These are phyloP conservation scores for Diarsia mendica DNA, from an alignment of 2,888 invertebrate species.

Conservation along the genomic window DNA sequence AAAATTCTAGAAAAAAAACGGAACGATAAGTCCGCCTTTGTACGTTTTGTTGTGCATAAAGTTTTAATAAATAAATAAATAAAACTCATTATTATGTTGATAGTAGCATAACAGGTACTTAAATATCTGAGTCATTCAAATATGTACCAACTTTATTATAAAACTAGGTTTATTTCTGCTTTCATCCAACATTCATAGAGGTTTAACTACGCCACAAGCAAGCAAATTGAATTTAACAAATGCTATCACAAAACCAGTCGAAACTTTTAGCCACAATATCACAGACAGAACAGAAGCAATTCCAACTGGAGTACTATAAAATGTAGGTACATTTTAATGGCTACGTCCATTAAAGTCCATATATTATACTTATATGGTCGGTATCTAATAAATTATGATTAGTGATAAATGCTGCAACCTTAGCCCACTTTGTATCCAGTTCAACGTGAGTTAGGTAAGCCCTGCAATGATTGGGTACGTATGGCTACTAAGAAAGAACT, in stretches of 20 bases:
- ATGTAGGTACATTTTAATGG: constrained; percentile 50
- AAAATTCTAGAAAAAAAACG: neutral
- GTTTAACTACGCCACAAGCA: constrained; percentile 15
- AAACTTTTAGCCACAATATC: constrained; percentile 36
- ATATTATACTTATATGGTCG: constrained; percentile 49
- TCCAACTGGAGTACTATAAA: constrained; percentile 35
- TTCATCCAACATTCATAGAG: constrained; percentile 19
- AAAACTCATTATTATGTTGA: neutral
- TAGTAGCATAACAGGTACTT: neutral
- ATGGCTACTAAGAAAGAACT: neutral
- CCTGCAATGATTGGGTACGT: constrained; percentile 22
- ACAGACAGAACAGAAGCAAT: constrained; percentile 24
- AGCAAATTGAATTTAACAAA: constrained; percentile 29
- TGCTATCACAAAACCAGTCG: constrained; percentile 3
- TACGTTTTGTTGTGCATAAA: no score
- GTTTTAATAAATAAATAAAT: no score
- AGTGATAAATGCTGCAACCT: constrained; percentile 62
- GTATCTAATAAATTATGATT: constrained; percentile 66
- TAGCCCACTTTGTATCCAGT: constrained; percentile 59
- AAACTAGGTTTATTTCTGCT: neutral
- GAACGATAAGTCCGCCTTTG: no score
- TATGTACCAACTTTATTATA: neutral
- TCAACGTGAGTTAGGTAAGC: constrained; percentile 15
- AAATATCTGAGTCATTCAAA: neutral
- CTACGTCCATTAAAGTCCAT: constrained; percentile 36